Base-by-base conservation (phyloP, 2,113 vertebrate species). In the Tiliqua scincoides region DNA sequence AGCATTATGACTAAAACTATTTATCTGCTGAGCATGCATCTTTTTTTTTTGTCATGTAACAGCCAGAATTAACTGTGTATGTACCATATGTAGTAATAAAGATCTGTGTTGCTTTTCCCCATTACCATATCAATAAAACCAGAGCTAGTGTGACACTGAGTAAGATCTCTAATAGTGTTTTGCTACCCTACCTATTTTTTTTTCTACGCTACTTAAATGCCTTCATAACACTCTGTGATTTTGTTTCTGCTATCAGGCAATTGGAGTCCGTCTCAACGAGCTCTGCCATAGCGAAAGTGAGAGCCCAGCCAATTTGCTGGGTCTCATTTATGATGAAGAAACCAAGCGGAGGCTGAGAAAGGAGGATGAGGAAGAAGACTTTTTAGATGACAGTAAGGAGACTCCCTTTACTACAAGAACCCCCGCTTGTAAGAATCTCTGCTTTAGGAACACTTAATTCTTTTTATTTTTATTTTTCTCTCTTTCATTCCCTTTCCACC, bases 321-420 rank as follows among this genome's bases (percentile, higher is more conserved):
- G 99, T 62, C 98, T 99, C 92, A 99, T 99, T 89, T 99, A 98
- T 54, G 99, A 99, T 48, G 99, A 99, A 54, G 99, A 99, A 92
- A 98, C 98, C 89, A 99, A 99, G 92, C 97, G 98, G 52, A 97
- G 97, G 20, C 96, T 98, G 92, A 98, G 98, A 75, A 99, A 99
- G 92, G 99, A 99, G 91, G 99, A 99, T 85, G 98, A 99, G 95
- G 98, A 99, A 77, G 99, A 99, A 96, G 99, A 99, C 95, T 99
- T 98, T 96, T 97, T 99, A 96, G 98, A 99, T 95, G 99, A 99
- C 97, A 99, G 99, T 99, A 97, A 98, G 98, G 96, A 96, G 95
- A 96, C 94, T 95, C 96, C 97, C 96, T 97, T 97, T 97, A 97
- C 97, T 97, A 97, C 97, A 96, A 97, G 95, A 97, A 93, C 94